Evolutionary conservation across 2,113 vertebrate genomes (phyloP).

Genomic region (Rutilus rutilus): DNA sequence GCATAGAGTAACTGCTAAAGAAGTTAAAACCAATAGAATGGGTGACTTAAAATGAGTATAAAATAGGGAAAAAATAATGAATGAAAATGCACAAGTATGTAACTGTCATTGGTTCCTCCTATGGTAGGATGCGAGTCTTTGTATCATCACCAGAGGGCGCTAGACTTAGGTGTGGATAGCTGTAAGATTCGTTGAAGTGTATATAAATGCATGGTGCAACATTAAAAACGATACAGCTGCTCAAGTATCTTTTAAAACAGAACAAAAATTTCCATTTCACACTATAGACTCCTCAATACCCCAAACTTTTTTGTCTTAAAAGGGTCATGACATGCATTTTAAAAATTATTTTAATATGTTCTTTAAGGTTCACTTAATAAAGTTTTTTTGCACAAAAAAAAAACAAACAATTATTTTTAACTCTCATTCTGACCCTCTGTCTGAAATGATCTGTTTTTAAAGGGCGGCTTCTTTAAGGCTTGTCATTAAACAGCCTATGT

Average conservation of each 20-base stretch:
- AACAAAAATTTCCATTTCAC: slow-evolving; percentile 27
- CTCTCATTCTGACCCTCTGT: too few relatives aligned
- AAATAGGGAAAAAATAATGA: slow-evolving; percentile 48
- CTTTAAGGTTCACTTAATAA: too few relatives aligned
- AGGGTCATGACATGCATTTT: too few relatives aligned
- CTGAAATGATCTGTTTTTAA: too few relatives aligned
- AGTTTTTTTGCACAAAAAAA: too few relatives aligned
- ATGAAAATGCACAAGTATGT: slow-evolving; percentile 54
- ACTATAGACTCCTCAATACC: slow-evolving; percentile 8
- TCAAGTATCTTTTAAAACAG: slow-evolving; percentile 40
- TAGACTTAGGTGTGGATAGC: slow-evolving; percentile 55
- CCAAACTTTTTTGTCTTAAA: neutral
- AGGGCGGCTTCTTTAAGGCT: too few relatives aligned
- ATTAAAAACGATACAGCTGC: neutral
- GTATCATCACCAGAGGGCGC: slow-evolving; percentile 83
- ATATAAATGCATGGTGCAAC: slow-evolving; percentile 53
- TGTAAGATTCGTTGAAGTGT: slow-evolving; percentile 56
- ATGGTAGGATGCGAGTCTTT: slow-evolving; percentile 95
- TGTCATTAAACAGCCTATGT: too few relatives aligned
- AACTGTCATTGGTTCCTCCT: slow-evolving; percentile 95
- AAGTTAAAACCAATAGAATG: slow-evolving; percentile 47
- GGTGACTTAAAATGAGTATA: slow-evolving; percentile 59
- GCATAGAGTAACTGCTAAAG: slow-evolving; percentile 50
- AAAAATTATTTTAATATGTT: too few relatives aligned
- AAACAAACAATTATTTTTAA: too few relatives aligned